Percentiles rank a stretch among this genome's conserved stretches.
Evolutionary conservation across 2,888 invertebrate genomes (phyloP).

Genomic region (Macrosoma leucophasiata): DNA sequence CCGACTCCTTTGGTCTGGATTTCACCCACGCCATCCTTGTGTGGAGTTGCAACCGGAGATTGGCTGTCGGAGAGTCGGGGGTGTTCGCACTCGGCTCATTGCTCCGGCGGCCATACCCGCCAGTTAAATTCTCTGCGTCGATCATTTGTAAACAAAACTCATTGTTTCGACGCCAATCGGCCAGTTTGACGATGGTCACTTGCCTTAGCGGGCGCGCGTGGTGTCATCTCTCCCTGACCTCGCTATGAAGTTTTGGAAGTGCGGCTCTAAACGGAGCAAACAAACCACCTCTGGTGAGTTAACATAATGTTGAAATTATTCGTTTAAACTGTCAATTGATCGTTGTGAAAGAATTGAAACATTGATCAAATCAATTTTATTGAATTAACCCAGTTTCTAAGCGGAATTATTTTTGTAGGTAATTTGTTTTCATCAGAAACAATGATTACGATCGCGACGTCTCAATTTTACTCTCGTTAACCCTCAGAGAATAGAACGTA

Average conservation of each 20-base stretch:
- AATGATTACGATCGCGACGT: no score
- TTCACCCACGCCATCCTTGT: slow-evolving; percentile 61
- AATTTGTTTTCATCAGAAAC: no score
- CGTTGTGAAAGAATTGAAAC: no score
- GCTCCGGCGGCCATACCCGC: slow-evolving; percentile 48
- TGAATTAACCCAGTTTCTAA: no score
- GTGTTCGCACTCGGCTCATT: slow-evolving; percentile 55
- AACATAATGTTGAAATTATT: no score
- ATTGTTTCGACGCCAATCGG: slow-evolving; percentile 65
- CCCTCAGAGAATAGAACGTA: no score
- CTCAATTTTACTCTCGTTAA: no score
- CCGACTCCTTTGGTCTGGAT: slow-evolving; percentile 34
- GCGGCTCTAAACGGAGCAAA: slow-evolving; percentile 48
- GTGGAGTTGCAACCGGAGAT: slow-evolving; percentile 39
- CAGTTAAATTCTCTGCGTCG: slow-evolving; percentile 60
- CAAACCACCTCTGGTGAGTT: slow-evolving; percentile 47
- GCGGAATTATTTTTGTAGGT: no score
- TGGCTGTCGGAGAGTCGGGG: slow-evolving; percentile 50
- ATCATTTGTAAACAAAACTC: slow-evolving; percentile 71
- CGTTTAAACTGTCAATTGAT: no score
- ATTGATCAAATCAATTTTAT: no score
- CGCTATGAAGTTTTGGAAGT: slow-evolving; percentile 69
- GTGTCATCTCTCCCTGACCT: slow-evolving; percentile 42
- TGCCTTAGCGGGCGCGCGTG: slow-evolving; percentile 53
- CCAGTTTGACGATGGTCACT: slow-evolving; percentile 60